Base-by-base conservation (phyloP, 2,113 vertebrate genomes). In the Channa argus region DNA sequence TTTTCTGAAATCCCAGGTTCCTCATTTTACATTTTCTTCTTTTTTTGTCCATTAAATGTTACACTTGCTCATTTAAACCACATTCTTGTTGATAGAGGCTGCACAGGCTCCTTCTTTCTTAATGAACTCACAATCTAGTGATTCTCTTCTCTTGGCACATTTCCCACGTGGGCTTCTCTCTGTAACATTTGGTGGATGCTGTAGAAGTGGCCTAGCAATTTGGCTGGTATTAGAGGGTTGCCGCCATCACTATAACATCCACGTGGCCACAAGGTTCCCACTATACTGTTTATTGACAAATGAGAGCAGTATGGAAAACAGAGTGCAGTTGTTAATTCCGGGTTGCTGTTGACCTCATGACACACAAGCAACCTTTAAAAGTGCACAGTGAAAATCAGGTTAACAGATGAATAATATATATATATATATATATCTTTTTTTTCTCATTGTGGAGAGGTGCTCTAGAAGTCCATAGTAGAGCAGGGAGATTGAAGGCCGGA, bases 121-220 rank as follows among this genome's bases (percentile, higher is more conserved):
- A 64, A 85, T 80, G 53, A 75, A 46, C 59, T 75, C 37, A 14
- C 38, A 9, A 51, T 49, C 47, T 41, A 51, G 50, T n/a, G 38
- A 34, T 44, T 72, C 14, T 60, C 38, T 33, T 54, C 36, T 62
- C 38, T 43, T 66, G 41, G 11, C 55, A 39, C 54, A 56, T 52
- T 53, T 0, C 63, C 49, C 67, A 58, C 46, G 37, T 74, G 67
- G 44, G 52, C 11, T 0, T 56, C 41, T 38, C 34, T 65, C 65
- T 71, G 70, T 43, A 76, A 70, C 88, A 81, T 88, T 92, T 92
- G 82, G 63, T 69, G 56, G 13, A 71, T 10, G 59, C 52, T n/a
- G 54, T 13, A 62, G 38, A 77, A 37, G 24, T 41, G 54, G 11
- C 58, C 38, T n/a, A 46, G 54, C 63, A 79, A 7, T 85, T 86